Base-by-base conservation (phyloP, 2,113 vertebrate species). In the Halichoeres trimaculatus region DNA sequence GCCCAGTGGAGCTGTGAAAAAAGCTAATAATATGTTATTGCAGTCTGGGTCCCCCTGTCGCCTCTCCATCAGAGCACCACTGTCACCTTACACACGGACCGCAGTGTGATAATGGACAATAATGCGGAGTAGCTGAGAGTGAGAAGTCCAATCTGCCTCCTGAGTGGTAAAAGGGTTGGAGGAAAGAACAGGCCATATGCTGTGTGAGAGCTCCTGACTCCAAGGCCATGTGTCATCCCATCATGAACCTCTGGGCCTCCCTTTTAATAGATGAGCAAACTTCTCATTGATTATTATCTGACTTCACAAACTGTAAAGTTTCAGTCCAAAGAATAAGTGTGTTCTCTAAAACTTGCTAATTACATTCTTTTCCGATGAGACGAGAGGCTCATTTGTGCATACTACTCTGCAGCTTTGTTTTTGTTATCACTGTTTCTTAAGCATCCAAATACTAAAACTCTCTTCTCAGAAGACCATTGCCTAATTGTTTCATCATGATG, bases 11-110 rank as follows among this genome's bases (percentile, higher is more conserved):
- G 88, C 89, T 84, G 90, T 87, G 90, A 88, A 90, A 90, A 93
- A 93, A 94, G 92, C 93, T 94, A 94, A 94, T 94, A 94, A 94
- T 93, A 92, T 92, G 87, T 94, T 94, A 94, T 94, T 94, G 93
- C 92, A 90, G 88, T 88, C 78, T 69, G 58, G 90, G 91, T 93
- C 89, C 88, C 83, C 90, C 90, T 89, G 91, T 91, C 83, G 91
- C 90, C 89, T 87, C 91, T 91, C 90, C 90, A 90, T 92, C 91
- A 94, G 89, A 85, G 86, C 87, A 89, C 80, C 91, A 85, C 81
- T 88, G 91, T 93, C 93, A 94, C 90, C 90, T 91, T 84, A 85
- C 87, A 90, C 90, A 88, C 71, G 82, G 86, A 89, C 87, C 85
- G 70, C 77, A 12, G 85, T 91, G 92, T 90, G 91, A 92, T 93